Conservation (phyloP, 2,113 vertebrate genomes). For the Chamaea fasciata region DNA sequence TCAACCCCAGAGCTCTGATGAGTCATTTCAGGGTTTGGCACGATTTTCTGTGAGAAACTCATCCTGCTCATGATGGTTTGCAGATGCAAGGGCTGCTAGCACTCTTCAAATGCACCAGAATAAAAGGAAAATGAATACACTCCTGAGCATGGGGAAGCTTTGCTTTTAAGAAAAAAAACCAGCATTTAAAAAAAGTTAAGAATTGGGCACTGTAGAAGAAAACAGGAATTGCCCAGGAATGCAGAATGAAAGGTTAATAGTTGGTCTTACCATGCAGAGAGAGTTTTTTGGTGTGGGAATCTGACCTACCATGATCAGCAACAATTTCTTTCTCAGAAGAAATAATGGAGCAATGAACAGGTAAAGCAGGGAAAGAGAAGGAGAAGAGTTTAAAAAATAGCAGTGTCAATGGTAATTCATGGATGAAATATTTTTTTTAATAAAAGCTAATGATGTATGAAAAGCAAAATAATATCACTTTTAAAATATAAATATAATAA, state of each 20-base stretch:
- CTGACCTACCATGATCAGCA: background rate
- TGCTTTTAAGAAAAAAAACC: background rate
- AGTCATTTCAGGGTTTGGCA: background rate
- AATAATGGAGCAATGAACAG: background rate
- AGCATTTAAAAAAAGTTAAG: background rate
- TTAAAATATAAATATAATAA: background rate
- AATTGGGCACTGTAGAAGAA: background rate
- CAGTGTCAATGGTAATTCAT: background rate
- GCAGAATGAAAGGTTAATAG: background rate
- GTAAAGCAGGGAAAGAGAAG: background rate
- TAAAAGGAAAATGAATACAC: background rate
- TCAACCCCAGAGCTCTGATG: background rate
- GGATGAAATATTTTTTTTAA: background rate
- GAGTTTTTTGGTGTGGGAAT: background rate
- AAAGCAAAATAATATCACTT: background rate
- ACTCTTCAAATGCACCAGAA: background rate
- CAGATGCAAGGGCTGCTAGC: background rate
- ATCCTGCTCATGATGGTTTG: background rate
- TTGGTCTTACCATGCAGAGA: background rate
- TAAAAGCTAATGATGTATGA: background rate
- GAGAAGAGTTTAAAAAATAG: background rate
- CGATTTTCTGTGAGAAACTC: background rate
- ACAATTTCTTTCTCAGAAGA: background rate
- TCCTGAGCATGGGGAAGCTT: background rate
- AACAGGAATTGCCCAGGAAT: background rate